Base-by-base conservation (phyloP, 2,113 vertebrate species). In the Urocolius indicus region DNA sequence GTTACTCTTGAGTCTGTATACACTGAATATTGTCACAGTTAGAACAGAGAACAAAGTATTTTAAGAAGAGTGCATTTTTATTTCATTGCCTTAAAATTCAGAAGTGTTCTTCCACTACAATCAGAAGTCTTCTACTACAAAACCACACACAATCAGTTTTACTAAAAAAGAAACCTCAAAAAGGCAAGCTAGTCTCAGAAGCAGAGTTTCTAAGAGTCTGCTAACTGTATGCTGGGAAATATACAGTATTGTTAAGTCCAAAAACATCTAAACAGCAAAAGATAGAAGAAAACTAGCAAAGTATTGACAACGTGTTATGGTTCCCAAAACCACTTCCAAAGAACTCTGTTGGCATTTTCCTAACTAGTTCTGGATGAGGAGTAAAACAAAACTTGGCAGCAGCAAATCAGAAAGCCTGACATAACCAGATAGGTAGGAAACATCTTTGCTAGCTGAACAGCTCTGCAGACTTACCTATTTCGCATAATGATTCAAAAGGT, bases 401-500 rank as follows among this genome's bases (percentile, higher is more conserved):
- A 20, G 49, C n/a, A 62, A 58, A 24, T 19, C 1, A 11, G 24
- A 69, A 78, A 74, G 26, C 12, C 2, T 51, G 32, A 79, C 4
- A 16, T 7, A 57, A 71, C 4, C 21, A 86, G 62, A 57, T 63
- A 36, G 0, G 0, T 0, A 48, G 16, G 16, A 63, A 18, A 18
- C n/a, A n/a, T 20, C 55, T 57, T 68, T 11, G 7, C 7, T 6
- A 30, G 24, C 27, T 17, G 27, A 65, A 26, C 1, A 38, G 36
- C 22, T 71, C 36, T 90, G 85, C 54, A 91, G 93, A 97, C 98
- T 97, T 98, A 99, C 99, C 99, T 97, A 99, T 99, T 98, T 99
- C 99, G 98, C 99, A 99, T 57, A 99, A 98, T 24, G 98, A 99
- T 96, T 99, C 99, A 97, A 99, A 99, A 30, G 99, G 99, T 66